Conservation (phyloP, 1,140 invertebrate genomes). For the Drosophila chauvacae region DNA sequence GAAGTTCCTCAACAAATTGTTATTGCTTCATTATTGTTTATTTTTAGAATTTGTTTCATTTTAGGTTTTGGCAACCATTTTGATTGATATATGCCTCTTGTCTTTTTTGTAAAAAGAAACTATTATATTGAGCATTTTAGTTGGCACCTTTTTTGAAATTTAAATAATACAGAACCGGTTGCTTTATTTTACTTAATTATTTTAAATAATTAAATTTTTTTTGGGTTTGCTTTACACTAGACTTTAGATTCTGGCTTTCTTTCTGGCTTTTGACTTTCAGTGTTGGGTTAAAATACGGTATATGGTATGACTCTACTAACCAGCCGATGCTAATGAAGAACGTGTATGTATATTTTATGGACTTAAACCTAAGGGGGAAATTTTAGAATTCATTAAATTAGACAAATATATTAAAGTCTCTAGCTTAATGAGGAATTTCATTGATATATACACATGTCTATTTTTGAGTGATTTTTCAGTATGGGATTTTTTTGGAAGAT, state of each 20-base stretch:
- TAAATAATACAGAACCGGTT: neutral
- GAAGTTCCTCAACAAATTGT: constrained; percentile 39
- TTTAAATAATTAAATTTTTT: neutral
- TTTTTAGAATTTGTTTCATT: constrained; percentile 35
- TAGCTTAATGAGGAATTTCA: too few relatives aligned
- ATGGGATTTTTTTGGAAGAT: neutral
- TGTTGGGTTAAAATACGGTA: too few relatives aligned
- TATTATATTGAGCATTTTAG: constrained; percentile 9
- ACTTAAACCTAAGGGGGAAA: too few relatives aligned
- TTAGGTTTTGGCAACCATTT: constrained; percentile 5
- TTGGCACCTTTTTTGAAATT: neutral
- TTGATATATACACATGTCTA: neutral
- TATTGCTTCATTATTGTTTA: constrained; percentile 31
- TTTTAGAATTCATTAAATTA: neutral
- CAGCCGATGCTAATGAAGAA: too few relatives aligned
- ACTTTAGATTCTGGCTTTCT: neutral
- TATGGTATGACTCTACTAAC: too few relatives aligned
- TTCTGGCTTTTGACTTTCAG: too few relatives aligned
- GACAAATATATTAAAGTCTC: neutral
- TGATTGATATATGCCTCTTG: constrained; percentile 23
- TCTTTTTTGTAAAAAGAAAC: neutral
- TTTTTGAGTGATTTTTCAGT: neutral
- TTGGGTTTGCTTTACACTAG: neutral
- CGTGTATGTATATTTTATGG: too few relatives aligned
- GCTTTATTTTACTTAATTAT: neutral